Percentiles rank a stretch among this genome's conserved stretches.
Conservation (phyloP, 1,140 invertebrate genomes). For the Brachionus angularis region DNA sequence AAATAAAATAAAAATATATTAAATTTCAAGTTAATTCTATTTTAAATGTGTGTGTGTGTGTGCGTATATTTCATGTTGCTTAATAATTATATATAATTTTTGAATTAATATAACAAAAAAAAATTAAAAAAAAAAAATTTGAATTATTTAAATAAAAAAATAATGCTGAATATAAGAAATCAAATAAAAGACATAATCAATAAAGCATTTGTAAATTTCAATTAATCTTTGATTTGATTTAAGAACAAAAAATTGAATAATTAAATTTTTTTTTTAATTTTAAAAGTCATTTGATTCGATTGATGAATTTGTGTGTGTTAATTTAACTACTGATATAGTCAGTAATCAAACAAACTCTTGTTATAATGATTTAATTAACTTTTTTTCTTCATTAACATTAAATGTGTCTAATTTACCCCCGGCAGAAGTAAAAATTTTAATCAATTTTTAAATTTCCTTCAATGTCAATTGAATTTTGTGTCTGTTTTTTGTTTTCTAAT, state of each 20-base stretch:
- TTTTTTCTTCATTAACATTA: background rate
- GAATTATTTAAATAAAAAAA: conserved; percentile 29
- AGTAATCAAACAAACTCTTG: conserved; percentile 5
- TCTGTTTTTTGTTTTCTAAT: background rate
- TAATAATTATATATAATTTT: too few relatives aligned
- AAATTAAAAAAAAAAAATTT: background rate
- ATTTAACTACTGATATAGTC: background rate
- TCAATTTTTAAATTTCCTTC: background rate
- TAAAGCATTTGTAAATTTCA: conserved; percentile 24
- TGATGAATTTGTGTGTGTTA: conserved; percentile 7
- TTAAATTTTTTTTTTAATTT: background rate
- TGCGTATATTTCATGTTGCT: too few relatives aligned
- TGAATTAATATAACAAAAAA: background rate
- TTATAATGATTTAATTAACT: conserved; percentile 9
- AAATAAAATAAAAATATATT: too few relatives aligned
- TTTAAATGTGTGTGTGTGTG: too few relatives aligned
- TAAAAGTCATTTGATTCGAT: conserved; percentile 26
- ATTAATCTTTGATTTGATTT: too few relatives aligned
- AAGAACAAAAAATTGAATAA: too few relatives aligned
- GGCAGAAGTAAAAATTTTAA: background rate
- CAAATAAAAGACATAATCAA: conserved; percentile 20
- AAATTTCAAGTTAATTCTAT: too few relatives aligned
- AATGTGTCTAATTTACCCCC: background rate
- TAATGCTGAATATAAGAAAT: background rate
- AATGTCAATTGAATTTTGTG: too few relatives aligned